These are phyloP conservation scores for Leptonema lineaticorne DNA, from an alignment of 1,140 invertebrate genomes.

Conservation along the genomic window DNA sequence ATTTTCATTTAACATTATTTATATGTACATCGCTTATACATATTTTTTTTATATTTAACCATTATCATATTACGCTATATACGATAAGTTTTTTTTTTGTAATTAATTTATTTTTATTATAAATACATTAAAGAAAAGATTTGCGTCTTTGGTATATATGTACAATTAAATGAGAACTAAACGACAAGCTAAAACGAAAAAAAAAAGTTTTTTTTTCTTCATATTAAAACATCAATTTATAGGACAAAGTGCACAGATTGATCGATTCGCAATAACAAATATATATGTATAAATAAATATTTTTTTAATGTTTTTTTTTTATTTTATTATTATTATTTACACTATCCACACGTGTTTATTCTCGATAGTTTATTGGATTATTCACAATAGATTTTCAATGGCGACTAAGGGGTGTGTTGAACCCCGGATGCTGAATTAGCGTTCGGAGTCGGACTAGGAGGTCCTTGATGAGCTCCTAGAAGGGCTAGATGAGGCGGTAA, in stretches of 20 bases:
- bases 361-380: neutral
- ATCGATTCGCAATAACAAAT: no score
- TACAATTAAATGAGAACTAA: constrained; percentile 27
- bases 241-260: no score
- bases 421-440: neutral
- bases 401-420: constrained; percentile 31
- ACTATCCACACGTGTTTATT: neutral
- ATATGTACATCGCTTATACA: constrained; percentile 7
- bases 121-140: neutral
- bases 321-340: neutral
- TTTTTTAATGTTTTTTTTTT: no score
- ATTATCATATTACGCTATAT: no score
- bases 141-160: constrained; percentile 13
- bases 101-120: no score
- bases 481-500: constrained; percentile 47
- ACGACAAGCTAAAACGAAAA: constrained; percentile 8
- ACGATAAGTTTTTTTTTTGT: neutral
- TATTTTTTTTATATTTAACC: no score
- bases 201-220: no score
- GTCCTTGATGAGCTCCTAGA: constrained; percentile 46
- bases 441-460: constrained; percentile 41
- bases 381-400: constrained; percentile 3
- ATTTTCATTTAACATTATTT: neutral
- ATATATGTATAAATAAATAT: no score
- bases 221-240: no score